Evolutionary conservation across 2,888 invertebrate species (phyloP), one percentile per base, ranked within the genome.

Genomic region (Acronicta psi): DNA sequence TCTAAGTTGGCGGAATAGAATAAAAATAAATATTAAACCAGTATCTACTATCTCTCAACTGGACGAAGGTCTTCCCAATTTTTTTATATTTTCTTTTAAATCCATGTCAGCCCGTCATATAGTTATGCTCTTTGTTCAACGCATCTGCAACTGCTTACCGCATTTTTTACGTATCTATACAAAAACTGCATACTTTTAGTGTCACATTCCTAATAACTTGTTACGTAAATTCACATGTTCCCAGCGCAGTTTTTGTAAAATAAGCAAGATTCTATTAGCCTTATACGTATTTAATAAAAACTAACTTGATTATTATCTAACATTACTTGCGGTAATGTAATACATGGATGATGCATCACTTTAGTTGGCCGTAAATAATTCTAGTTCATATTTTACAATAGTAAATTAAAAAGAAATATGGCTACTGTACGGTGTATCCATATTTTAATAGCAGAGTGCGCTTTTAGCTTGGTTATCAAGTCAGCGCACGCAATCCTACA

Each of bases 401-500:
- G 29, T 75, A 63, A 65, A 63, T 75, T 73, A 56, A 40, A 57
- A 59, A 69, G 63, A 73, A 69, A 59, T 65, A 65, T 64, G 52
- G 49, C 55, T 63, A 53, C 56, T 47, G 75, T 72, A 73, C 31
- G 73, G 70, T 55, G 81, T 86, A 73, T 88, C 86, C 86, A 85
- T 74, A 81, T 69, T 84, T 75, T 73, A 77, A 70, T 56, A 73
- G 69, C 72, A 52, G 46, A 83, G 83, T 87, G 84, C 81, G 83
- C 86, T 89, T 90, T 87, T 81, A 85, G 82, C 81, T 83, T 66
- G 69, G 84, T 89, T 90, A 91, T 91, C 90, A 90, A 87, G 82
- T 85, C 85, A 77, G 68, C 75, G 79, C 91, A 93, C 91, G 92
- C 93, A 85, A 92, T 87, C 73, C 86, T 69, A 87, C 89, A 87